Evolutionary conservation across 2,797 vertebrate species (phyloP).

Genomic region (Percopsis omiscomaycus): DNA sequence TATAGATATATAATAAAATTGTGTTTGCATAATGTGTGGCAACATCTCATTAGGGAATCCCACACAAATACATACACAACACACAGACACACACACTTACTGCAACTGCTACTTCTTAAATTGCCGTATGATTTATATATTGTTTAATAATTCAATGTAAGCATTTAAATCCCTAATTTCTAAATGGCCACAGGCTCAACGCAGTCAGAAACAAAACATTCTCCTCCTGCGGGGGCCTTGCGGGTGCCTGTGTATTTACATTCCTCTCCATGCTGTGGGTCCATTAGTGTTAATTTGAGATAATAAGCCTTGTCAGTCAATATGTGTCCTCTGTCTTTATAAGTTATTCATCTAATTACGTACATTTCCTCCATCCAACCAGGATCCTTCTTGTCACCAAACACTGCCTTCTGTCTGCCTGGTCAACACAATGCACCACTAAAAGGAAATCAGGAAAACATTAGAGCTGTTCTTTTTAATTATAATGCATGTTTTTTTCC

Average conservation of each 20-base stretch:
- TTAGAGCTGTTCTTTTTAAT: not conserved
- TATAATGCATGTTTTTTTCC: too few species aligned
- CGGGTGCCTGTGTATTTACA: not conserved
- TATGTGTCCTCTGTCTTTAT: conserved; percentile 45
- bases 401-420: conserved; percentile 22
- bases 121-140: too few species aligned
- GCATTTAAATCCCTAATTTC: too few species aligned
- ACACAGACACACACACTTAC: too few species aligned
- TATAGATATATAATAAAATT: not conserved
- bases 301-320: conserved; percentile 63
- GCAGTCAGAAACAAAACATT: too few species aligned
- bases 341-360: conserved; percentile 60
- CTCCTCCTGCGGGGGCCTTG: too few species aligned
- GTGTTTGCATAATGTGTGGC: conserved; percentile 18
- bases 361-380: conserved; percentile 49
- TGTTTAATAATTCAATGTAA: too few species aligned
- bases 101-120: too few species aligned
- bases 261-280: conserved; percentile 20
- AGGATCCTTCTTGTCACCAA: conserved; percentile 43
- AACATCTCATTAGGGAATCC: conserved; percentile 6
- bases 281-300: conserved; percentile 53
- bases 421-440: not conserved
- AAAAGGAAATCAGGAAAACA: conserved; percentile 17
- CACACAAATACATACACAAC: conserved; percentile 8
- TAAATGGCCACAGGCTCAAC: too few species aligned